Evolutionary conservation across 2,888 invertebrate species (phyloP), one percentile per base, ranked within the genome.

Genomic region (Trachelus troglodyta): DNA sequence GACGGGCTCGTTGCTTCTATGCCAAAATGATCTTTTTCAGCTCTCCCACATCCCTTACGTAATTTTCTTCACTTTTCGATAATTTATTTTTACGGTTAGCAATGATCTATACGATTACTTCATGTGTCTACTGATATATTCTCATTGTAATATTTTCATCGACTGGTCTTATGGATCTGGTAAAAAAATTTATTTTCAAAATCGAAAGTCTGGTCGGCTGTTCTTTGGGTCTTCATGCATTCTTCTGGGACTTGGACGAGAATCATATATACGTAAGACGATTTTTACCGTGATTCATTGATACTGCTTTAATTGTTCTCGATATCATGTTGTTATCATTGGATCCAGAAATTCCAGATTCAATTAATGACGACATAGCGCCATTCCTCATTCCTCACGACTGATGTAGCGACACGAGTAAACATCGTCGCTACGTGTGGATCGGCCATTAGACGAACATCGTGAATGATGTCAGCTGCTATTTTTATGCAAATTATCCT

Each of bases 1-100:
- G 84, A 82, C 83, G 69, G 69, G 83, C 81, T 85, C 80, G 82
- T 80, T 82, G 81, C 74, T 35, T 30, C 12, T 81, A 82, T 81
- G 82, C 83, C 83, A 84, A 56, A 85, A 88, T 87, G 85, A 87
- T 86, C 87, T 87, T 88, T 88, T 87, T 85, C 88, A 86, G 87
- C 1, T 34, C 76, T 71, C 33, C 31, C 31, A 9, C 31, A 23
- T 71, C 71, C 71, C 56, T 9, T 9, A 2, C 56, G 56, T 56
- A 23, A 56, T 56, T 56, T 56, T 56, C 56, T 9, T 56, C 56
- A 2, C 23, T 2, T 56, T 23, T 9, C 0, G 23, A 23, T 56
- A 23, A 23, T 56, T 56, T 9, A 2, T 56, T 15, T 23, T 56
- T 23, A 9, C 56, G 23, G 9, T 56, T 40, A 4, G 4, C 12